Evolutionary conservation across 2,113 vertebrate genomes (phyloP), one percentile per base, ranked within the genome.

Genomic region (Pseudopipra pipra): DNA sequence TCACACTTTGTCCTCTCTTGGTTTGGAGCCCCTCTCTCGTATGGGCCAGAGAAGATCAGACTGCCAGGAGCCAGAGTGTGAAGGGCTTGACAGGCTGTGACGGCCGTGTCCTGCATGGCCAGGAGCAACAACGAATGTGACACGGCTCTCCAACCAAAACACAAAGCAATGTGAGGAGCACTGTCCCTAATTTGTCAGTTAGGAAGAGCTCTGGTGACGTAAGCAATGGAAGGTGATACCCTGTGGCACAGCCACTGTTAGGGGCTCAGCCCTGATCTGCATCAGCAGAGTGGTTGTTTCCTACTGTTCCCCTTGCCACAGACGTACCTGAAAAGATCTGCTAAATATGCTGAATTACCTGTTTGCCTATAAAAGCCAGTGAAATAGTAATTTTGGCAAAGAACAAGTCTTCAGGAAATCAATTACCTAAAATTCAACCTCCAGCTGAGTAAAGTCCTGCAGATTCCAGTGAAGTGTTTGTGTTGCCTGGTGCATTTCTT

Each of bases 391-490:
- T 86, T 95, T 31, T 91, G 93, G 79, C 84, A 61, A 91, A 73
- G 63, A 62, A 65, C 11, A 62, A 37, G 52, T 70, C 94, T 96
- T 95, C 61, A 84, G 87, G 71, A 94, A 93, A 86, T 86, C 47
- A 89, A 37, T 97, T 93, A 85, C 73, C 83, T 89, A 78, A 93
- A 95, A 93, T 54, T 74, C 72, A 63, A 5, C 35, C 66, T 94
- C 68, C 6, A 10, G 28, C 88, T 90, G 88, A 20, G 70, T 82
- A 63, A 78, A 44, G 52, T 78, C 70, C 68, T 89, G 43, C 20
- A 78, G 81, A 80, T 88, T 85, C 39, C 75, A 91, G 49, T 73
- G 14, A 0, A 83, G 51, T 1, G 0, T 62, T 83, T 90, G 35
- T 4, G 2, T 47, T 77, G 43, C 79, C 43, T 85, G 43, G 66